Evolutionary conservation across 1,140 invertebrate genomes (phyloP), one percentile per base, ranked within the genome.

Genomic region (Caerostris darwini): DNA sequence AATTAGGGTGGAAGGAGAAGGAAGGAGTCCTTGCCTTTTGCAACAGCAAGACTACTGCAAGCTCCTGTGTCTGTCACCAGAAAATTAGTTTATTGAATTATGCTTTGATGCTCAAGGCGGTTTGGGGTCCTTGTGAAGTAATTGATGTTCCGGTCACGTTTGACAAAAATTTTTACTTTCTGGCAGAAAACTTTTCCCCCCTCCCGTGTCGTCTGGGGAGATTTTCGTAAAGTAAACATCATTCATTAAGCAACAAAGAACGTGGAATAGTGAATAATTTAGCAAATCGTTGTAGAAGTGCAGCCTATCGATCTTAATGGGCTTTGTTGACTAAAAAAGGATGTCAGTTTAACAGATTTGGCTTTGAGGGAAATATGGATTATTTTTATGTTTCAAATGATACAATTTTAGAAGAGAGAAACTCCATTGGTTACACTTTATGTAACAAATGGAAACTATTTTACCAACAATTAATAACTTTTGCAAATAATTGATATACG

Each of bases 61-160:
- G 14, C 53, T 17, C 12, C 53, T 57, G 53, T 6, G n/a, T 83
- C 82, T 83, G 82, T 83, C 82, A 83, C 82, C 82, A n/a, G 12
- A 19, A 83, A 83, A 83, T 57, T 17, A 83, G 82, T 57, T 83
- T 57, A 83, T 83, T 83, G 82, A 56, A 58, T 83, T 83, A 83
- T 83, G 8, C 14, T 56, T 12, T 56, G 6, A 83, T 56, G 82
- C 53, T 12, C 6, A 1, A 7, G 81, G 3, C 6, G 56, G 81
- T 6, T 10, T 17, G 10, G 50, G n/a, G 5, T 14, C 71, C 71
- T 50, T 4, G 17, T 5, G 53, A 19, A 14, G 14, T 56, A 83
- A 83, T 83, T 19, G 82, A 34, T 58, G 53, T 83, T 83, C 82
- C 12, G 19, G 82, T 34, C 53, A 77, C 69, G 69, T 77, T 7